Percentiles rank a stretch among this genome's conserved stretches.
phyloP scores from a whole-genome alignment of 2,113 vertebrate species.

The Ctenomys sociabilis region DNA sequence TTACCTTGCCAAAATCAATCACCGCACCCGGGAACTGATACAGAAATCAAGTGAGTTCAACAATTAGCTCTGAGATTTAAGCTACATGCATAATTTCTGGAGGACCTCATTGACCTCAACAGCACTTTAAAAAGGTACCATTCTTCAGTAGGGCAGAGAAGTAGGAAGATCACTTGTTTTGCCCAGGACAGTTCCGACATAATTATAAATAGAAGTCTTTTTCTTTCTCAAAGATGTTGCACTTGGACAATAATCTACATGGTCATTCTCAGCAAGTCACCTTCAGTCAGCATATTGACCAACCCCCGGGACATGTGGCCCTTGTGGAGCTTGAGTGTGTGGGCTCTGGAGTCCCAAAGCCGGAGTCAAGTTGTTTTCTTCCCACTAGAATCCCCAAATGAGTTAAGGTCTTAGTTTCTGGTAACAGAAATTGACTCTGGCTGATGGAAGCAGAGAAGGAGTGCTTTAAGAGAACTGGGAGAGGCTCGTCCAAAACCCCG shows the following conservation, averaged over 20 bases:
- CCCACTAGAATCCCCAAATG: background rate
- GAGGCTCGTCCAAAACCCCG: background rate
- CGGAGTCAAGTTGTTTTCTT: background rate
- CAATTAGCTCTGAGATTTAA: background rate
- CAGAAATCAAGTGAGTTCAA: background rate
- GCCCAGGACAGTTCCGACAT: background rate
- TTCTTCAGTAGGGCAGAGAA: background rate
- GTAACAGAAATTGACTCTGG: background rate
- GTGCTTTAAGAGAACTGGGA: background rate
- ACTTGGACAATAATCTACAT: background rate
- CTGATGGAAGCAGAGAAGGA: background rate
- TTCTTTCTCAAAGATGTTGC: background rate
- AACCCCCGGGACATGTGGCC: accelerated
- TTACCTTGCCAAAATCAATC: background rate
- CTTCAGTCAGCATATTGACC: background rate
- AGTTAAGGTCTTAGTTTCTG: background rate
- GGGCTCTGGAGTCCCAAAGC: background rate
- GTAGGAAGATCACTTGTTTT: background rate
- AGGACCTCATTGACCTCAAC: background rate
- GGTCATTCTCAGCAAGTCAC: background rate
- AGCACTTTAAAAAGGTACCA: background rate
- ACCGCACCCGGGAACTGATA: background rate
- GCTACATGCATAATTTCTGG: background rate
- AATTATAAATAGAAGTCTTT: constrained; percentile 28
- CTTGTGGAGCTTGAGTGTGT: background rate